Base-by-base conservation (phyloP, 2,888 invertebrate genomes). In the Torymus aiolomorphi region DNA sequence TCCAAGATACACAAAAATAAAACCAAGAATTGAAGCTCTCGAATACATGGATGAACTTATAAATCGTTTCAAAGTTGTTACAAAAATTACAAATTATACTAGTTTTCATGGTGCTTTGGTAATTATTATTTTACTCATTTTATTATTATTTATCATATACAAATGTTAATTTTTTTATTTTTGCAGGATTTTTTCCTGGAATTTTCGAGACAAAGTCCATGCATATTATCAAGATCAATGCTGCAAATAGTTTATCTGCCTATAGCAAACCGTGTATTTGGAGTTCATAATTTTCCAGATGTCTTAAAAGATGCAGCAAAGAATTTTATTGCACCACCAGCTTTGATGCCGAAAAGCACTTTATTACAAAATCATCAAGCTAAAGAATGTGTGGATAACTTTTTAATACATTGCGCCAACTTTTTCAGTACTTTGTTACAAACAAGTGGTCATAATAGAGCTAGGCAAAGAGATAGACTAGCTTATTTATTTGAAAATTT, bases 1-100 rank as follows among this genome's bases (percentile, higher is more conserved):
- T 92, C 99, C 99, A 0, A 94, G 99, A 20, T 98, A 97, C 91
- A 97, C 98, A 0, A 96, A 97, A 91, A 97, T 98, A 87, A 96
- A 96, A 85, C 94, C 95, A 65, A 92, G 95, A 83, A 91, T 92
- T 71, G 96, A 96, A 88, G 96, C 98, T 54, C 90, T 97, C 81
- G 92, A 93, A 83, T 96, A 96, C 89, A 94, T 97, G 87, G 95
- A 96, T 86, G 95, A 95, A 87, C 93, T 98, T 85, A 93, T 97
- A n/a, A 93, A 94, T 59, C 93, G 97, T 81, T 92, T 97, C 71
- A 94, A 96, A 87, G 94, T 94, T 85, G 95, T 97, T 11, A 96
- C 95, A 91, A 96, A 95, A 92, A 95, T 97, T 82, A 95, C 95
- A 4, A 94, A 94, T 52, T 94, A 95, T 86, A 93, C 94, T 42